Conservation (phyloP, 2,113 vertebrate genomes). For the Taxidea taxus region DNA sequence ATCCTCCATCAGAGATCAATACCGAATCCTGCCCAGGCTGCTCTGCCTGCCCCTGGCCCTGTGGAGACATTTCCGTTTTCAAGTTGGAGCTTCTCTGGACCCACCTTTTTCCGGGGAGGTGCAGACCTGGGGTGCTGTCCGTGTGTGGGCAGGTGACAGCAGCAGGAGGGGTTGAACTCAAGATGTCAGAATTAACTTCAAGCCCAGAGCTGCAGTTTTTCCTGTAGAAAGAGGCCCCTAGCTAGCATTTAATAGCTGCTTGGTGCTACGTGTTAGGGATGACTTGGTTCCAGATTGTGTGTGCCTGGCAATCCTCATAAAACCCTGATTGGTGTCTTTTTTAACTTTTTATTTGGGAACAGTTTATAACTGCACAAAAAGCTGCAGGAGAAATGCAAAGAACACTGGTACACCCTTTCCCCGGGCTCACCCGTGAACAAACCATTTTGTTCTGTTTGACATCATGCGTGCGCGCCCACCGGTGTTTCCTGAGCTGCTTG, state of each 20-base stretch:
- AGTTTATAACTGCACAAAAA: neutral
- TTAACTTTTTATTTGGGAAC: neutral
- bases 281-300: neutral
- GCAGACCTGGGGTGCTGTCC: neutral
- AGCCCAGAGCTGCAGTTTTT: neutral
- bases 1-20: accelerated
- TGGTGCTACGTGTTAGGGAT: neutral
- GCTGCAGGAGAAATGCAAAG: neutral
- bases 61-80: neutral
- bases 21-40: accelerated
- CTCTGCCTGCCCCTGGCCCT: neutral
- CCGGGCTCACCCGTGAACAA: neutral
- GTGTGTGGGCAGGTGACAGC: accelerated
- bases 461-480: accelerated
- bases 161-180: neutral
- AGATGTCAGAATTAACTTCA: neutral
- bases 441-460: neutral
- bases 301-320: neutral
- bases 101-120: neutral
- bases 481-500: neutral
- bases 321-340: neutral
- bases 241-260: neutral
- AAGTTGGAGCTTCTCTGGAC: too few species aligned
- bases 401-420: neutral
- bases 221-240: neutral